Conservation (phyloP, 1,140 invertebrate species). For the Saccostrea echinata region DNA sequence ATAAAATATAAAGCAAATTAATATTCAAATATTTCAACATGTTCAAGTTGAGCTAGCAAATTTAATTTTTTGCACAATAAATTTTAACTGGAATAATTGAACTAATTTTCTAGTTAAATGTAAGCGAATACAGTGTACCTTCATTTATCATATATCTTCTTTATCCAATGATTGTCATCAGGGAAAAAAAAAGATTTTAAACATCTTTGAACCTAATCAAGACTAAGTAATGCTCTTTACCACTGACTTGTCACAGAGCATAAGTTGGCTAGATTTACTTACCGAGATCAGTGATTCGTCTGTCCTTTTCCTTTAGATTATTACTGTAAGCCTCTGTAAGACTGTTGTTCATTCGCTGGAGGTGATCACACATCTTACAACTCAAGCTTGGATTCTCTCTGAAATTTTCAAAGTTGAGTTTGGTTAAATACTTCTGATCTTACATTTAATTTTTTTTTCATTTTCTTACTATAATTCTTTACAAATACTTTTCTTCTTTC, state of each 20-base stretch:
- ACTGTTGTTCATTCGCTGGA: constrained; percentile 54
- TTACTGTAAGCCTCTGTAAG: constrained; percentile 57
- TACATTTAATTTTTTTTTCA: not conserved
- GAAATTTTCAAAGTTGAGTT: not conserved
- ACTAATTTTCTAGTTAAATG: too few relatives aligned
- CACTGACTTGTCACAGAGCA: too few relatives aligned
- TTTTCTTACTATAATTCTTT: too few relatives aligned
- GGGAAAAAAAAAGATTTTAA: too few relatives aligned
- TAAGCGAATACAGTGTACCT: too few relatives aligned
- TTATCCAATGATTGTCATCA: too few relatives aligned
- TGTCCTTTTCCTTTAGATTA: constrained; percentile 56
- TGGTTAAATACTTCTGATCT: not conserved
- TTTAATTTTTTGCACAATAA: too few relatives aligned
- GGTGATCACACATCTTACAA: constrained; percentile 54
- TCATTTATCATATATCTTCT: too few relatives aligned
- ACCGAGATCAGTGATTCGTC: constrained; percentile 58
- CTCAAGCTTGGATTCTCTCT: not conserved
- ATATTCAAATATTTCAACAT: not conserved
- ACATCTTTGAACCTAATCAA: too few relatives aligned
- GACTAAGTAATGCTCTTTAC: too few relatives aligned
- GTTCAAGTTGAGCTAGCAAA: not conserved
- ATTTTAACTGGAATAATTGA: too few relatives aligned
- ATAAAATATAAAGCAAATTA: not conserved
- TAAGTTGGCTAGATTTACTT: not conserved
- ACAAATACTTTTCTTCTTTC: too few relatives aligned